Evolutionary conservation across 2,888 invertebrate species (phyloP), one percentile per base, ranked within the genome.

Genomic region (Ectemnius continuus): DNA sequence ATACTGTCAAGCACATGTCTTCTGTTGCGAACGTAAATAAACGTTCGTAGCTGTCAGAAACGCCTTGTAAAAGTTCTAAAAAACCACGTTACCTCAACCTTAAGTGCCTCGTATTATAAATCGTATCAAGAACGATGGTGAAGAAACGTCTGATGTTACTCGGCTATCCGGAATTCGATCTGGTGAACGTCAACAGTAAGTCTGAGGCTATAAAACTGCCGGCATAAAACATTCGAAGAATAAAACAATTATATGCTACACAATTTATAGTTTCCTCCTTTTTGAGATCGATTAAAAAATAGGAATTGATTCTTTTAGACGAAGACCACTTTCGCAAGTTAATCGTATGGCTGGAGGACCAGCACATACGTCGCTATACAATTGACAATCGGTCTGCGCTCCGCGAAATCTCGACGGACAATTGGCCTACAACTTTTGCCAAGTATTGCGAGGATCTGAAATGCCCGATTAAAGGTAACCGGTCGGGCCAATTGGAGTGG

Each of bases 311-410:
- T 36, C 36, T 36, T 52, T 3, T 90, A 98, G 98, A 97, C 92
- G 94, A 94, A 81, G 94, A 93, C 76, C 94, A 96, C 85, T 95
- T 97, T 88, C 94, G 96, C 63, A 95, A 95, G 86, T 92, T 97
- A 26, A 93, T 98, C 23, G 91, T 96, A 0, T 99, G 98, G 99
- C 89, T 99, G 67, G 99, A 99, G 91, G 97, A 97, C 88, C 97
- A 97, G 90, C 97, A 97, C 91, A 97, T 99, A 80, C 94, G 98
- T 13, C 94, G 95, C 81, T 97, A 97, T 83, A 95, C 95, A 88
- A 95, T 97, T 70, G 96, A 97, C 87, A 96, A 97, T 78, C 92
- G 97, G 13, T 94, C 93, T 79, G 93, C 92, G 0, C 90, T 99
- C n/a, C 93, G 96, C 58, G 93, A 95, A 80, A 93, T 95, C 1